Evolutionary conservation across 2,888 invertebrate species (phyloP).

Genomic region (Nomada ferruginata): DNA sequence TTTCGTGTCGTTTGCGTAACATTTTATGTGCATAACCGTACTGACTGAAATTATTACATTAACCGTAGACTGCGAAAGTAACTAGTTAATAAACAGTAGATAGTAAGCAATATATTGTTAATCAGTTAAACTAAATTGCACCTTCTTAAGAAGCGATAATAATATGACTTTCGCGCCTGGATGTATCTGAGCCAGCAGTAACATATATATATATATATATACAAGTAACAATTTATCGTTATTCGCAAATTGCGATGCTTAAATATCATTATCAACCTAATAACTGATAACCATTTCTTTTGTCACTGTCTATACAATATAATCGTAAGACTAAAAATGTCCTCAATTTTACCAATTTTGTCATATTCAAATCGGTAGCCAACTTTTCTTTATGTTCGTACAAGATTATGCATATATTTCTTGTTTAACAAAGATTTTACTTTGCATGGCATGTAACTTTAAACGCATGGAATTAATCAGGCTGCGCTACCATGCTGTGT

Average conservation of each 20-base stretch:
- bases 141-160: slow-evolving; percentile 45
- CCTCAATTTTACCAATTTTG: slow-evolving; percentile 42
- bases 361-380: slow-evolving; percentile 33
- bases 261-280: slow-evolving; percentile 46
- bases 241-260: slow-evolving; percentile 48
- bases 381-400: slow-evolving; percentile 16
- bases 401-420: slow-evolving; percentile 20
- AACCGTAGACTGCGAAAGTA: slow-evolving; percentile 4
- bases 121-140: slow-evolving; percentile 61
- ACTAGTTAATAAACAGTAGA: slow-evolving; percentile 29
- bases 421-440: slow-evolving; percentile 9
- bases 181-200: slow-evolving; percentile 60
- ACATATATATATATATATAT: slow-evolving; percentile 16
- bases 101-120: slow-evolving; percentile 29
- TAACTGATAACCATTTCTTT: slow-evolving; percentile 20
- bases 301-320: slow-evolving; percentile 20
- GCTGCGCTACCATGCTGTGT: slow-evolving; percentile 71
- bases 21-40: not conserved
- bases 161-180: slow-evolving; percentile 27
- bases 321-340: slow-evolving; percentile 57
- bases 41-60: slow-evolving; percentile 11
- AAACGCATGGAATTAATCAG: slow-evolving; percentile 61
- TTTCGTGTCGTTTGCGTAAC: slow-evolving; percentile 2
- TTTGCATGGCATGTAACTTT: slow-evolving; percentile 29
- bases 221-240: slow-evolving; percentile 51